Evolutionary conservation across 2,113 vertebrate species (phyloP).

Genomic region (Cyphomyrus plagiostoma): DNA sequence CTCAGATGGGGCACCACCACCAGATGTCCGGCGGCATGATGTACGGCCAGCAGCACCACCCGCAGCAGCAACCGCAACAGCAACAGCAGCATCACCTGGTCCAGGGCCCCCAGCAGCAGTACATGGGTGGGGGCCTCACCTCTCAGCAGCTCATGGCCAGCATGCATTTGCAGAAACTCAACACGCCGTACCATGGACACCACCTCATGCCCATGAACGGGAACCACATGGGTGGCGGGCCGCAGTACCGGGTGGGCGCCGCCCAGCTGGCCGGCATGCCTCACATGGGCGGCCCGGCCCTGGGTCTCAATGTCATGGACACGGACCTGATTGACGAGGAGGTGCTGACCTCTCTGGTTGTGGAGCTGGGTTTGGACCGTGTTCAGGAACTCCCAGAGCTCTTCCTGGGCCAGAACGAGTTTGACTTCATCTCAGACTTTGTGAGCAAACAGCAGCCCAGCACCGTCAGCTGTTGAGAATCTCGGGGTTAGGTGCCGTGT

Average conservation of each 20-base stretch:
- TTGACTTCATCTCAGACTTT: conserved; percentile 96
- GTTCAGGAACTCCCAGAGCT: conserved; percentile 95
- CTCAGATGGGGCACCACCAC: conserved; percentile 42
- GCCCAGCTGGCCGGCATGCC: conserved; percentile 70
- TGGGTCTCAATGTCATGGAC: conserved; percentile 81
- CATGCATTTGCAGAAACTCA: conserved; percentile 89
- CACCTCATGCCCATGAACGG: conserved; percentile 66
- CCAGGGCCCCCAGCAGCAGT: conserved; percentile 62
- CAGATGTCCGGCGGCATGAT: conserved; percentile 67
- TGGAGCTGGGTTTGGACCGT: conserved; percentile 90
- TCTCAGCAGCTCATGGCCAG: conserved; percentile 81
- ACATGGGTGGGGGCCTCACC: conserved; percentile 71
- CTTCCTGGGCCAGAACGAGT: conserved; percentile 95
- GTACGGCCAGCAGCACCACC: conserved; percentile 67
- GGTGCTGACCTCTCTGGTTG: conserved; percentile 84
- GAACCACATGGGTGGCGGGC: conserved; percentile 58
- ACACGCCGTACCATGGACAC: conserved; percentile 83
- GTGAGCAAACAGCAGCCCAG: conserved; percentile 90
- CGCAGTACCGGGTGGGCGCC: conserved; percentile 69
- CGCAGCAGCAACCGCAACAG: conserved; percentile 48
- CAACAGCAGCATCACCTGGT: conserved; percentile 46
- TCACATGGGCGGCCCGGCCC: conserved; percentile 68
- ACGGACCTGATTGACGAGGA: conserved; percentile 94
- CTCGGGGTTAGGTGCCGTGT: conserved; percentile 12
- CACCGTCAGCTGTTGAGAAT: conserved; percentile 86